Evolutionary conservation across 2,113 vertebrate genomes (phyloP), one percentile per base, ranked within the genome.

Genomic region (Antennarius striatus): DNA sequence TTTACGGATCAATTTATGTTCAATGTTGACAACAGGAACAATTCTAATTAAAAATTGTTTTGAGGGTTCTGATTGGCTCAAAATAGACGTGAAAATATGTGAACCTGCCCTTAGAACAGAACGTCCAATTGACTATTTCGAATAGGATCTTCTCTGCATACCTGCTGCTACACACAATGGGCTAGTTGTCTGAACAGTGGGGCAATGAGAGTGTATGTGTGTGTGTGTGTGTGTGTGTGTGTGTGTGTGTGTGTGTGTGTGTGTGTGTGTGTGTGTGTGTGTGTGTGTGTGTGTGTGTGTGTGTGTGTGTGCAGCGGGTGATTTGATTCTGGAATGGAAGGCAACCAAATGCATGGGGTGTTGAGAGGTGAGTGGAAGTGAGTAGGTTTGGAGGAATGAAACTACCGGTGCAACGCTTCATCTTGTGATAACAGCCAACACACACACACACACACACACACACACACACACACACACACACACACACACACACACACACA

Each of bases 151-250:
- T 82, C 71, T 65, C 59, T 80, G 81, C 87, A 89, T 90, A 88
- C 90, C 84, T 91, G 81, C 59, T 51, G 48, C 69, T 56, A 51
- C 77, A 89, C 80, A 96, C 94, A 96, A 95, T 94, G 91, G 91
- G 70, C 81, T 83, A 89, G 92, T 96, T 96, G 93, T 91, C 68
- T 68, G 65, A 64, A 79, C 79, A 75, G 85, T 62, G 69, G 87
- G 71, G 65, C 75, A 73, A 73, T 22, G 64, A 80, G 68, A 22
- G 60, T 61, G 45, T 61, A 60, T 59, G 68, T 43, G 45, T 65
- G 50, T 56, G 67, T 50, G 43, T 66, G 64, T 52, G 58, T 43
- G 61, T 46, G 56, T 43, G 30, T 67, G 60, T 75, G 64, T 56
- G 70, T 69, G 63, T 56, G 68, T 68, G 65, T 61, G 50, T 66